These are phyloP conservation scores for Chlamydotis undulata DNA, from an alignment of 2,113 vertebrate species.

Conservation along the genomic window DNA sequence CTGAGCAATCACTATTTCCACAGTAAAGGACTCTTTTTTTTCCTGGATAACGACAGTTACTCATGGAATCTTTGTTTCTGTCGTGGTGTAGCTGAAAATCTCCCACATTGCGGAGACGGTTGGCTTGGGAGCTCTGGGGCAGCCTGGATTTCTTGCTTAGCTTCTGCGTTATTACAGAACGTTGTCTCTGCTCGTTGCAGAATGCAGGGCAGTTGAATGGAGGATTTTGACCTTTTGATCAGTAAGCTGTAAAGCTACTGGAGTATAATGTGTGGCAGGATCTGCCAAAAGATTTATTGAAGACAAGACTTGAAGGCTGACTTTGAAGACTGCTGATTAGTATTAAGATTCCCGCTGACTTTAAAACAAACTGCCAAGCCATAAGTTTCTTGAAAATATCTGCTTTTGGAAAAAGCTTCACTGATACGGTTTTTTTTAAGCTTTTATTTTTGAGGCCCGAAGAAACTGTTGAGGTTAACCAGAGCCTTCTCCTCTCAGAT, in stretches of 20 bases:
- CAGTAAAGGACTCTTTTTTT: neutral
- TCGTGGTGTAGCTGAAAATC: neutral
- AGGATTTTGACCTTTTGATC: neutral
- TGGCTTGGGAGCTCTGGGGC: neutral
- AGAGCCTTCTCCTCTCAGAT: neutral
- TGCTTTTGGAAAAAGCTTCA: neutral
- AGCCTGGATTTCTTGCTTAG: neutral
- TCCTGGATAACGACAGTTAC: neutral
- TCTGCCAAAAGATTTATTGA: neutral
- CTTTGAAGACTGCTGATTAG: slow-evolving; percentile 1
- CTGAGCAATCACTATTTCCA: neutral
- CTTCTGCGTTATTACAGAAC: neutral
- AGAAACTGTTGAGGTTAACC: neutral
- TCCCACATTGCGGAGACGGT: neutral
- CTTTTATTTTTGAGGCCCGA: neutral
- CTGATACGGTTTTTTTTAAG: neutral
- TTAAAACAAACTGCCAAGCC: neutral
- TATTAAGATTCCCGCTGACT: neutral
- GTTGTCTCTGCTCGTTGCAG: neutral
- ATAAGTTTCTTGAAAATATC: neutral
- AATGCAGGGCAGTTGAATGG: neutral
- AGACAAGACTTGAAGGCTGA: neutral
- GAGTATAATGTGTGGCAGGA: neutral
- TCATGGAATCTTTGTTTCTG: neutral
- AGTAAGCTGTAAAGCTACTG: neutral